These are phyloP conservation scores for Etheostoma cragini DNA, from an alignment of 2,113 vertebrate genomes.

Conservation along the genomic window DNA sequence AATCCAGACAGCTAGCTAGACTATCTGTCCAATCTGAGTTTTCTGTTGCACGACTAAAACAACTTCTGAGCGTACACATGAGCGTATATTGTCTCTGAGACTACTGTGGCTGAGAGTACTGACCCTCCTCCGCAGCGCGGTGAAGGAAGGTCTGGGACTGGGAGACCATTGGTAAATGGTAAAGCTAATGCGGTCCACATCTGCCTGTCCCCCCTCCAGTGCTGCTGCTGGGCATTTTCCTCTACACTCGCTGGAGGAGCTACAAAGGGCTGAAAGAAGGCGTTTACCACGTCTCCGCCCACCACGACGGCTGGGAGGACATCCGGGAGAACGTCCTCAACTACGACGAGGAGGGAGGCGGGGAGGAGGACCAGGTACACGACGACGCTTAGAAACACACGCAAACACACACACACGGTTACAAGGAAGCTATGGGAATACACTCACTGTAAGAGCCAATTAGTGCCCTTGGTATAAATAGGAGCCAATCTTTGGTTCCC, in stretches of 20 bases:
- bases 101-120: no score
- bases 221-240: conserved; percentile 85
- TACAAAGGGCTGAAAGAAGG: conserved; percentile 85
- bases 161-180: conserved; percentile 31
- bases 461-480: no score
- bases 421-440: no score
- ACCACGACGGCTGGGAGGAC: conserved; percentile 89
- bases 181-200: conserved; percentile 7
- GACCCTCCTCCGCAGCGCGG: no score
- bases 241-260: conserved; percentile 86
- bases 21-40: no score
- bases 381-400: conserved; percentile 60
- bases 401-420: not conserved
- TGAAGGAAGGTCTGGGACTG: no score
- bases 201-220: conserved; percentile 68
- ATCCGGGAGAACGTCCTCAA: conserved; percentile 91
- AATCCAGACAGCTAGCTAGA: no score
- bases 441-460: no score
- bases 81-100: no score
- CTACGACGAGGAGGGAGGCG: conserved; percentile 92
- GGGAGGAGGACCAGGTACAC: conserved; percentile 92
- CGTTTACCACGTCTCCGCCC: conserved; percentile 81
- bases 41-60: no score
- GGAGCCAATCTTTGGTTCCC: no score
- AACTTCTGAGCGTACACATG: no score